Evolutionary conservation across 2,113 vertebrate species (phyloP), one percentile per base, ranked within the genome.

Genomic region (Onychorhynchus coronatus): DNA sequence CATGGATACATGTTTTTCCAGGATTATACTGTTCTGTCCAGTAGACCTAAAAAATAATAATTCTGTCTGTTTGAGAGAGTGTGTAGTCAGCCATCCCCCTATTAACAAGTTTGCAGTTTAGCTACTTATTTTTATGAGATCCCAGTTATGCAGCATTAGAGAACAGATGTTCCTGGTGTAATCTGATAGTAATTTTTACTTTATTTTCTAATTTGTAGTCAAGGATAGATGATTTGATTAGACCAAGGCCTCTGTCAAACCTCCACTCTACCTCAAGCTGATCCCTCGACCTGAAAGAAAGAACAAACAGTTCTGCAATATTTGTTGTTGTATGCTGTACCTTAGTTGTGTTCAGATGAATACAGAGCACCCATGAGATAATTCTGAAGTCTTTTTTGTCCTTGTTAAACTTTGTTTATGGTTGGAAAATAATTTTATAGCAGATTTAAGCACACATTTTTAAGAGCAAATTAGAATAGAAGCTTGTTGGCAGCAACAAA

Each of bases 151-250:
- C 30, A 63, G 63, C 59, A 80, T 76, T 86, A 84, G 80, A 92
- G 62, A 93, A 53, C 85, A 96, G 87, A 94, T 97, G 93, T 95
- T 95, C 68, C 74, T 96, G 65, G 59, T 90, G 94, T 95, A 89
- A 91, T 90, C 44, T 70, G 94, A 97, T 95, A 83, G 65, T 61
- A 88, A 52, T 97, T 96, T 96, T 91, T 66, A 85, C 63, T 89
- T 49, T 81, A 13, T 93, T 98, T 97, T 90, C 83, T 95, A 95
- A 97, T 93, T 73, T 85, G 41, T 91, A 80, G 77, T 67, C 90
- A 91, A 97, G 96, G 93, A 95, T 72, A 95, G 89, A 96, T 93
- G 66, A 81, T 94, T 96, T 97, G 96, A 95, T 94, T 91, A 97
- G 92, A 96, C 80, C 83, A 95, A 85, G 73, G 63, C 81, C 87